phyloP scores from a whole-genome alignment of 23 tunicate genomes.

The Diplosoma virens region DNA sequence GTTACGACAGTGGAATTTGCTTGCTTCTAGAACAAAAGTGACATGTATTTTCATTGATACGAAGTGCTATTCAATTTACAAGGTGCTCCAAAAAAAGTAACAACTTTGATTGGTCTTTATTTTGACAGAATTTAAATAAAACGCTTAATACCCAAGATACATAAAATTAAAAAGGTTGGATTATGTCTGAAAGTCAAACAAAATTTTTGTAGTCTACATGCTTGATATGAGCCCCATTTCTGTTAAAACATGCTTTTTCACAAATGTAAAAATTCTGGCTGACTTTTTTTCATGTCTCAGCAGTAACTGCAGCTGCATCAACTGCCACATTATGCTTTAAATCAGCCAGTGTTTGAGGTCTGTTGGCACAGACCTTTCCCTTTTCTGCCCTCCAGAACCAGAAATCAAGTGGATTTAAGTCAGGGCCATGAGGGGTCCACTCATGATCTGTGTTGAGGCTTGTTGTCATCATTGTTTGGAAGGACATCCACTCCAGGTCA shows the following conservation, averaged over 20 bases:
- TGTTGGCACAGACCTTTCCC: constrained; percentile 9
- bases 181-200: constrained; percentile 1
- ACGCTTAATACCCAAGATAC: constrained; percentile 1
- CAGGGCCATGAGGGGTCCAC: constrained; percentile 18
- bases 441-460: constrained; percentile 26
- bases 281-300: constrained; percentile 14
- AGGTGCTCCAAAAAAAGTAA: constrained; percentile 10
- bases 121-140: background rate
- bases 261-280: constrained; percentile 2
- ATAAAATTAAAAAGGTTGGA: constrained; percentile 8
- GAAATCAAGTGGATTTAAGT: constrained; percentile 23
- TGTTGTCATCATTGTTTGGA: too few relatives aligned
- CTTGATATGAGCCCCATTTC: constrained; percentile 5
- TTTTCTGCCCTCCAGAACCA: constrained; percentile 13
- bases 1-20: too few relatives aligned
- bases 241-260: constrained; percentile 18
- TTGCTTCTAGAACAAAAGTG: too few relatives aligned
- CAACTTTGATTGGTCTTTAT: background rate
- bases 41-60: too few relatives aligned
- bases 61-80: too few relatives aligned
- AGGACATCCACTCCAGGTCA: too few relatives aligned
- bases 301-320: too few relatives aligned
- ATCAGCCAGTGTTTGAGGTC: constrained; percentile 21
- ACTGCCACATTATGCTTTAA: constrained; percentile 23
- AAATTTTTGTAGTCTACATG: constrained; percentile 12